Conservation (phyloP, 2,888 invertebrate species). For the Drosophila mimica region DNA sequence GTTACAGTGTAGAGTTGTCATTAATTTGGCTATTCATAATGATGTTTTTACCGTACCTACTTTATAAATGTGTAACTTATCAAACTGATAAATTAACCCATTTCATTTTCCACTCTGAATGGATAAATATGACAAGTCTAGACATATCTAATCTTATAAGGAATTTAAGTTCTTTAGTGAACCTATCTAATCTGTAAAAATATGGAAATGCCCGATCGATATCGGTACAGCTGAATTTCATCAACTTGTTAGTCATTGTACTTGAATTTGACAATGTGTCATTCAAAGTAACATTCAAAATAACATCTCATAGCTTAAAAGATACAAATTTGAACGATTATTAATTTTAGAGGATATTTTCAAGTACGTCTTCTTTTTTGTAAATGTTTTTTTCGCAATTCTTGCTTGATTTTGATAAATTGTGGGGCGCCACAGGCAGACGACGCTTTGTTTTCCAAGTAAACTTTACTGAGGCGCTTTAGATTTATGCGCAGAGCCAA, state of each 20-base stretch:
- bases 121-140: background rate
- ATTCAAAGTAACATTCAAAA: background rate
- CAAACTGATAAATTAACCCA: background rate
- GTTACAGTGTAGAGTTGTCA: background rate
- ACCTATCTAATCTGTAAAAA: background rate
- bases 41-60: background rate
- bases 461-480: conserved; percentile 76
- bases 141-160: background rate
- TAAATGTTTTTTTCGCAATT: conserved; percentile 26
- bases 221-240: background rate
- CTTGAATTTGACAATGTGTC: background rate
- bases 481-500: conserved; percentile 76
- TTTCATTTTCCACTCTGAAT: background rate
- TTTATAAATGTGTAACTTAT: background rate
- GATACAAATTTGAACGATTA: background rate
- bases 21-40: background rate
- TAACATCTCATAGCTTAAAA: background rate
- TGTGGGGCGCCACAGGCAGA: conserved; percentile 70
- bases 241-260: background rate
- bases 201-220: background rate
- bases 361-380: background rate
- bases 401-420: conserved; percentile 70
- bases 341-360: conserved; percentile 6
- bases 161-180: background rate
- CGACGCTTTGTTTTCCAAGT: conserved; percentile 68